phyloP scores from a whole-genome alignment of 2,113 vertebrate species.

The Petrocephalus microphthalmus region DNA sequence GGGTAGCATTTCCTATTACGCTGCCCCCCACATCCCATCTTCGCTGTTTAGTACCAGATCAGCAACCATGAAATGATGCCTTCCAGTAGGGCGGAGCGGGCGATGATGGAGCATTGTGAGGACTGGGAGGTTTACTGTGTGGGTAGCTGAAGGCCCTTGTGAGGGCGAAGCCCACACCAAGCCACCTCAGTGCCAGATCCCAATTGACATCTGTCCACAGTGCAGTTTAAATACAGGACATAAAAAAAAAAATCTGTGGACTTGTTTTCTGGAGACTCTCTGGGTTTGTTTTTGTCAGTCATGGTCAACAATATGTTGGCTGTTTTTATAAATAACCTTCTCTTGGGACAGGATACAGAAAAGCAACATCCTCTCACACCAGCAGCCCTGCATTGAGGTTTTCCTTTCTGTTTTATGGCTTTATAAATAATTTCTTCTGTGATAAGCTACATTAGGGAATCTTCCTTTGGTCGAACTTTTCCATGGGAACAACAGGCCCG shows the following conservation, averaged over 20 bases:
- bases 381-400: not conserved
- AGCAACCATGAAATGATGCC: not conserved
- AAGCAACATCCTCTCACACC: constrained; percentile 19
- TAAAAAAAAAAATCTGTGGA: not conserved
- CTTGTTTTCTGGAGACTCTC: not conserved
- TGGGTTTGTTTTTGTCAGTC: constrained; percentile 24
- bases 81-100: not conserved
- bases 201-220: not conserved
- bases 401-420: not conserved
- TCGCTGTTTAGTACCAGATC: not conserved
- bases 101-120: not conserved
- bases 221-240: not conserved
- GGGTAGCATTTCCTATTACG: not conserved
- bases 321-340: constrained; percentile 26
- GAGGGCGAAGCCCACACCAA: not conserved
- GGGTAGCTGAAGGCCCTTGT: not conserved
- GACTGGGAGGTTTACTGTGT: not conserved
- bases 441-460: not conserved
- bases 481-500: not conserved
- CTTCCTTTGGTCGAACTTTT: constrained; percentile 8
- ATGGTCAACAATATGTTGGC: constrained; percentile 14
- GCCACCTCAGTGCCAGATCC: not conserved
- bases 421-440: constrained; percentile 1
- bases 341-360: constrained; percentile 26
- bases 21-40: not conserved